Percentiles rank a stretch among this genome's conserved stretches.
Evolutionary conservation across 2,888 invertebrate genomes (phyloP).

Genomic region (Hylaea fasciaria): DNA sequence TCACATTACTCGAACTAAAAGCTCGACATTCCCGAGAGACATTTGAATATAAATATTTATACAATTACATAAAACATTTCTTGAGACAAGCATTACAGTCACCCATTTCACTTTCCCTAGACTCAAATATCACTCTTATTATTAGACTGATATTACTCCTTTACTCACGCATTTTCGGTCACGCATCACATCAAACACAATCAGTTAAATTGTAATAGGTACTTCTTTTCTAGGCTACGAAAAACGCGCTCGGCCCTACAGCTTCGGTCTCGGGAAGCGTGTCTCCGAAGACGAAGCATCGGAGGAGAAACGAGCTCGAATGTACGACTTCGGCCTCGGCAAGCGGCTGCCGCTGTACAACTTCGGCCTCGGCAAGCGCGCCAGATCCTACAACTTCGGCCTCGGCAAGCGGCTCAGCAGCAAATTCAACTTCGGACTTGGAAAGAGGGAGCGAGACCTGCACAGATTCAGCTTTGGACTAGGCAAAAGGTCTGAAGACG

Average conservation of each 20-base stretch:
- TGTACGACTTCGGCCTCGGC: slow-evolving; percentile 78
- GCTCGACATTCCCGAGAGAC: no score
- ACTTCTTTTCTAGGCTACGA: slow-evolving; percentile 66
- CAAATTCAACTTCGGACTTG: slow-evolving; percentile 85
- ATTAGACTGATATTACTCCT: no score
- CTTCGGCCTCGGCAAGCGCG: slow-evolving; percentile 81
- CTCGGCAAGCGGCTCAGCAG: slow-evolving; percentile 81
- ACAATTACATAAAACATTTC: no score
- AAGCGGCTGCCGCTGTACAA: slow-evolving; percentile 77
- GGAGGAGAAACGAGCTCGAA: slow-evolving; percentile 72
- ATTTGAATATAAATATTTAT: no score
- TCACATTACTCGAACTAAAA: no score
- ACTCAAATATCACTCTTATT: no score
- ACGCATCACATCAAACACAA: no score
- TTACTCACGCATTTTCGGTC: no score
- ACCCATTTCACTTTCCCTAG: no score
- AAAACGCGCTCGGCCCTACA: slow-evolving; percentile 87
- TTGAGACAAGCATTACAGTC: no score
- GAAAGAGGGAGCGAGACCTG: slow-evolving; percentile 81
- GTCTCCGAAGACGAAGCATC: slow-evolving; percentile 65
- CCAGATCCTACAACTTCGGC: slow-evolving; percentile 81
- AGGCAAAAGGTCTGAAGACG: slow-evolving; percentile 79
- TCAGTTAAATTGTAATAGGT: no score
- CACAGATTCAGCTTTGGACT: slow-evolving; percentile 84
- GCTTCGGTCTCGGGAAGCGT: slow-evolving; percentile 89